Evolutionary conservation across 2,888 invertebrate genomes (phyloP).

Genomic region (Helleia helle): DNA sequence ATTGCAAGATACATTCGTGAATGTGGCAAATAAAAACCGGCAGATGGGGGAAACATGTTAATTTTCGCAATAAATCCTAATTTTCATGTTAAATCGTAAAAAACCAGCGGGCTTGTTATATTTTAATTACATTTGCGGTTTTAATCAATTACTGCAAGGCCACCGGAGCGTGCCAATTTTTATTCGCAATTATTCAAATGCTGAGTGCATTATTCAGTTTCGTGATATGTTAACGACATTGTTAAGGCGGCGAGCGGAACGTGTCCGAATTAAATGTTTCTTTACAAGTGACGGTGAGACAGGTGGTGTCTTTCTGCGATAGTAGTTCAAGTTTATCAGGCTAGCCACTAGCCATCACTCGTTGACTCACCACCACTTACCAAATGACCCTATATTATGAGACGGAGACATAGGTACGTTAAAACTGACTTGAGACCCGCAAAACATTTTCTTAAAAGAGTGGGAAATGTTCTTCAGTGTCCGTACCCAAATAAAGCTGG

Average conservation of each 20-base stretch:
- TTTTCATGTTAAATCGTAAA: not conserved
- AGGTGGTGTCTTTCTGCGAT: too few relatives aligned
- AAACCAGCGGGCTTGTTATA: not conserved
- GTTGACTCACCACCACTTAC: too few relatives aligned
- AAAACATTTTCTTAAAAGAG: too few relatives aligned
- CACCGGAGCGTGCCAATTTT: constrained; percentile 13
- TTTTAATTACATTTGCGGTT: constrained; percentile 5
- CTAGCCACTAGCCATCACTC: too few relatives aligned
- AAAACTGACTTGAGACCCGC: too few relatives aligned
- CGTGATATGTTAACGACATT: constrained; percentile 15
- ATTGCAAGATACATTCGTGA: too few relatives aligned
- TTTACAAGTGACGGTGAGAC: too few relatives aligned
- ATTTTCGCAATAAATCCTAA: not conserved
- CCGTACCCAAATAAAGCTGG: too few relatives aligned
- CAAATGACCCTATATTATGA: too few relatives aligned
- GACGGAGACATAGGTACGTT: too few relatives aligned
- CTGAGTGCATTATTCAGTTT: constrained; percentile 7
- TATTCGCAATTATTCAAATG: constrained; percentile 19
- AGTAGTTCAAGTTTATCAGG: too few relatives aligned
- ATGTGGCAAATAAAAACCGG: not conserved
- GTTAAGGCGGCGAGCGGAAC: constrained; percentile 14
- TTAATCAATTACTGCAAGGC: constrained; percentile 1
- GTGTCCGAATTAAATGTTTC: constrained; percentile 1
- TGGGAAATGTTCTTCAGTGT: too few relatives aligned
- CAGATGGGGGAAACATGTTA: not conserved